Conservation (phyloP, 2,888 invertebrate species). For the Philopedon plagiatum region DNA sequence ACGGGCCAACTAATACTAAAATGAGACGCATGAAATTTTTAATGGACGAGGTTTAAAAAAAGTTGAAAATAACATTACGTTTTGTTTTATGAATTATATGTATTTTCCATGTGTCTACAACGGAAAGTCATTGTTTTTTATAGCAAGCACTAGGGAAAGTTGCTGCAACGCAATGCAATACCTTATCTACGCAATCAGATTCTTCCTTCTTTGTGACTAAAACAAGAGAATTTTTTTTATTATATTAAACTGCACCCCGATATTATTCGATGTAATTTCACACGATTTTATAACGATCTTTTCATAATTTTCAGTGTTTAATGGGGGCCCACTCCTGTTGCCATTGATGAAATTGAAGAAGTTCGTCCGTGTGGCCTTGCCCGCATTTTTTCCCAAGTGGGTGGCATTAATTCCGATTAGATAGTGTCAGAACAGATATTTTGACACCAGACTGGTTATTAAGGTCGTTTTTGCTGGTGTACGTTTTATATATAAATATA, state of each 20-base stretch:
- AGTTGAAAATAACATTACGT: too few species aligned
- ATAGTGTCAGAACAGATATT: not conserved
- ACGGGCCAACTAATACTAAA: too few species aligned
- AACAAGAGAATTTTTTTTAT: not conserved
- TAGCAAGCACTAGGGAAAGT: too few species aligned
- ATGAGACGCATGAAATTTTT: too few species aligned
- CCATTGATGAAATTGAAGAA: slow-evolving; percentile 31
- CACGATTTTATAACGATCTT: not conserved
- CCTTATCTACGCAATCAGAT: too few species aligned
- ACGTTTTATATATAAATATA: not conserved
- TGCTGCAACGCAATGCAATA: not conserved
- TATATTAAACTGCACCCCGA: not conserved
- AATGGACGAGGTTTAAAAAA: too few species aligned
- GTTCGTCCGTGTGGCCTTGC: slow-evolving; percentile 30
- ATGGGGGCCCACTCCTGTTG: slow-evolving; percentile 24
- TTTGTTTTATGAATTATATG: too few species aligned
- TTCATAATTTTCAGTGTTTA: not conserved
- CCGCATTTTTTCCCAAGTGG: slow-evolving; percentile 35
- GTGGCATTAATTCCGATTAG: slow-evolving; percentile 13
- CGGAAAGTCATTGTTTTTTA: too few species aligned
- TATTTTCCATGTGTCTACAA: too few species aligned
- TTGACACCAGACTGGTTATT: not conserved
- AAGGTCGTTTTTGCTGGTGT: not conserved
- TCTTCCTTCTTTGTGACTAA: too few species aligned
- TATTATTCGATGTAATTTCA: slow-evolving; percentile 5